Evolutionary conservation across 2,888 invertebrate genomes (phyloP).

Genomic region (Agrotis ipsilon): DNA sequence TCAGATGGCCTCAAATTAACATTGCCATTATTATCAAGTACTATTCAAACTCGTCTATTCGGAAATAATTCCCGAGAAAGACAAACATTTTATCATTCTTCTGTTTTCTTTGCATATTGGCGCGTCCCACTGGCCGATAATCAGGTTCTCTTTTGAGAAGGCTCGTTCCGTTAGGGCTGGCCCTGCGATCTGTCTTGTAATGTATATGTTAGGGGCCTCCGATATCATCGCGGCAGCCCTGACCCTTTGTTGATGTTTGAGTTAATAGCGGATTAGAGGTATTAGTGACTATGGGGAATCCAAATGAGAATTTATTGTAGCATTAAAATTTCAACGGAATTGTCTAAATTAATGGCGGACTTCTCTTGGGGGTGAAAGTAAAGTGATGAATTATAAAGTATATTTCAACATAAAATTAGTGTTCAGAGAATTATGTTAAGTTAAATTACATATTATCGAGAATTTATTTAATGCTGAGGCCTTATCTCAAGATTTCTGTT

Average conservation of each 20-base stretch:
- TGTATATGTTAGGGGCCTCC: slow-evolving; percentile 20
- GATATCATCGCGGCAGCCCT: slow-evolving; percentile 53
- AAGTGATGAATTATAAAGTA: slow-evolving; percentile 4
- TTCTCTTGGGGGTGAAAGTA: neutral
- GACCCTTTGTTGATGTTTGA: slow-evolving; percentile 17
- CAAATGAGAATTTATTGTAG: slow-evolving; percentile 1
- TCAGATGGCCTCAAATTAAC: too few species aligned
- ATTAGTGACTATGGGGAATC: slow-evolving; percentile 3
- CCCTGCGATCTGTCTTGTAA: slow-evolving; percentile 28
- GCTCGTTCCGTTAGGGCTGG: slow-evolving; percentile 48
- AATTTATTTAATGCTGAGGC: too few species aligned
- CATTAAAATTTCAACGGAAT: slow-evolving; percentile 16
- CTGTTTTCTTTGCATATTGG: slow-evolving; percentile 12
- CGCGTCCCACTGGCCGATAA: slow-evolving; percentile 37
- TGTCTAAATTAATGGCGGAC: neutral
- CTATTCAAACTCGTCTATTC: too few species aligned
- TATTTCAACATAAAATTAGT: neutral
- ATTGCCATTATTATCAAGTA: too few species aligned
- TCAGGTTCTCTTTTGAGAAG: slow-evolving; percentile 55
- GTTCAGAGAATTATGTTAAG: neutral
- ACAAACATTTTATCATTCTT: neutral
- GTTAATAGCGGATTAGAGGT: slow-evolving; percentile 25
- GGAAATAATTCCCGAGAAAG: too few species aligned
- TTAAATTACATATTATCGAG: neutral
- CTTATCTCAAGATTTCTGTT: too few species aligned